A percentile compares a stretch with the other conserved stretches of the same genome.
These are phyloP conservation scores for Crepidodera aurea DNA, from an alignment of 2,888 invertebrate species.

Conservation along the genomic window DNA sequence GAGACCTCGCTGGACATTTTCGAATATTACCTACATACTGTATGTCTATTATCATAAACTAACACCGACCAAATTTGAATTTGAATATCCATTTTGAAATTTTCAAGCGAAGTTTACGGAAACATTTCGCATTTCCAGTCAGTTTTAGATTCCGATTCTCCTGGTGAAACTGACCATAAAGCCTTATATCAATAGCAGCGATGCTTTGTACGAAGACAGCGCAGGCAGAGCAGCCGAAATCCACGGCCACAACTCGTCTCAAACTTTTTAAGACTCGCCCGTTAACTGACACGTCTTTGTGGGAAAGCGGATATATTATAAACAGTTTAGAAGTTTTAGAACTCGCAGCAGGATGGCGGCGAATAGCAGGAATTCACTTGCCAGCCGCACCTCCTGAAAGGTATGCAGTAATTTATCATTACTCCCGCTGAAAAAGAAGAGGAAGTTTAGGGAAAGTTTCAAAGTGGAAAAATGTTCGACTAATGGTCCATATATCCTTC, in stretches of 20 bases:
- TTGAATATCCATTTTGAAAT: conserved; percentile 7
- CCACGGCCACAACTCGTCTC: conserved; percentile 15
- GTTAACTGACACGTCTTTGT: conserved; percentile 47
- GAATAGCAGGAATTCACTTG: conserved; percentile 46
- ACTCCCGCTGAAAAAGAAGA: conserved; percentile 42
- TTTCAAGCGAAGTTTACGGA: background rate
- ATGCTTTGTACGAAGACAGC: conserved; percentile 26
- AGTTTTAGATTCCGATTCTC: conserved; percentile 18
- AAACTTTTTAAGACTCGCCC: conserved; percentile 41
- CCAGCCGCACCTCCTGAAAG: conserved; percentile 47
- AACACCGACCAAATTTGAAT: conserved; percentile 9
- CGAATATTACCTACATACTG: no score
- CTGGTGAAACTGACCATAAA: conserved; percentile 33
- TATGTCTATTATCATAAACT: no score
- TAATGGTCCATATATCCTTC: conserved; percentile 51
- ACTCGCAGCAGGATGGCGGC: conserved; percentile 41
- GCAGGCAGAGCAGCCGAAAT: conserved; percentile 14
- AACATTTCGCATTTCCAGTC: conserved; percentile 20
- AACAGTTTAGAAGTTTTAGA: conserved; percentile 51
- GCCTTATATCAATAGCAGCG: conserved; percentile 34
- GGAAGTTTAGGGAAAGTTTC: conserved; percentile 47
- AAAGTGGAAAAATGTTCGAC: conserved; percentile 47
- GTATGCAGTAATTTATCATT: conserved; percentile 53
- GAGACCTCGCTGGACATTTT: no score
- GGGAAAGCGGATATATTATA: conserved; percentile 47